Base-by-base conservation (phyloP, 2,113 vertebrate genomes). In the Hemichromis elongatus region DNA sequence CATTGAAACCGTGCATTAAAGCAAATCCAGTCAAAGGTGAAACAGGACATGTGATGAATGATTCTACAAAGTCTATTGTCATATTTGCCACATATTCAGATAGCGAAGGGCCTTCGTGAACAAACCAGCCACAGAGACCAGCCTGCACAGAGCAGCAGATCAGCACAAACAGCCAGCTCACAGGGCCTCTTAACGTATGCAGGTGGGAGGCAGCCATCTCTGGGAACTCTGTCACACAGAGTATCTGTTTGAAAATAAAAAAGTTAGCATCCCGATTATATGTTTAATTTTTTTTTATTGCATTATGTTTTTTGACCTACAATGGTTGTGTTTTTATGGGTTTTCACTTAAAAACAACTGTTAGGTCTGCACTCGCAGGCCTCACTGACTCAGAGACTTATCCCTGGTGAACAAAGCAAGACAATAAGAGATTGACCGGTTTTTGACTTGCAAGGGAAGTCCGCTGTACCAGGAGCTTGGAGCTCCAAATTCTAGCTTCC, bases 161-260 rank as follows among this genome's bases (percentile, higher is more conserved):
- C 13, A 96, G 68, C 37, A 97, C 70, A 86, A 95, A 89, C 77
- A 94, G 37, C 93, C 94, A 95, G 59, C 90, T 93, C 33, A 92
- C 95, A 35, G 68, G 89, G 7, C 93, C 93, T 81, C 93, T 92
- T 6, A 96, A 26, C 9, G 77, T 80, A 2, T 89, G 83, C 19
- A 96, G 94, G 47, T 94, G 92, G 55, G 92, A 78, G 1, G 91
- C 61, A 1, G 93, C 92, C 61, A 66, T 90, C 47, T 94, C 85
- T n/a, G 95, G 95, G 81, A 97, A 96, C 90, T 97, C 96, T 6
- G 92, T 94, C 57, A 96, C 86, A 9, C 87, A 94, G 40, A 97
- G 82, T 33, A 97, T 95, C 95, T 97, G 95, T 0, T 91, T 81
- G 1, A 93, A 95, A 73, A 94, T 24, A 35, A 21, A 84, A 2